phyloP scores from a whole-genome alignment of 2,888 invertebrate genomes.

The Napeogenes sylphis region DNA sequence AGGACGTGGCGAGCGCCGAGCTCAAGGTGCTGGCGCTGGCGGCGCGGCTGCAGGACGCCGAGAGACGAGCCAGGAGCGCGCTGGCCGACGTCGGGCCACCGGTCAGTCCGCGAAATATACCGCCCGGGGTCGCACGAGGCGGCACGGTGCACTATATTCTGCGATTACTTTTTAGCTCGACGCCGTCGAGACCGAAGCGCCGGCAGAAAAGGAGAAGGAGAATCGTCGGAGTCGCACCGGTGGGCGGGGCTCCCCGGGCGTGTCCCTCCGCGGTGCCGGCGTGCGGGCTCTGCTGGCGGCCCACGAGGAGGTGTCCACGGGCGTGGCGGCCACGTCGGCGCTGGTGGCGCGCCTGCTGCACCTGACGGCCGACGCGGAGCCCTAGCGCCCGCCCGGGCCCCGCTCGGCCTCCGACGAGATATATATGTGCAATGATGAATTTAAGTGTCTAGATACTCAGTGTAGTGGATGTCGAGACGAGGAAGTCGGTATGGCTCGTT shows the following conservation, averaged over 20 bases:
- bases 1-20: slow-evolving; percentile 78
- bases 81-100: slow-evolving; percentile 20
- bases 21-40: slow-evolving; percentile 63
- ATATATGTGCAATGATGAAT: slow-evolving; percentile 5
- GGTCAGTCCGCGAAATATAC: slow-evolving; percentile 3
- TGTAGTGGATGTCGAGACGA: slow-evolving; percentile 9
- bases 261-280: slow-evolving; percentile 43
- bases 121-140: not conserved
- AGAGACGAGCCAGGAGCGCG: slow-evolving; percentile 38
- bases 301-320: slow-evolving; percentile 50
- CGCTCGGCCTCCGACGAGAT: slow-evolving; percentile 4
- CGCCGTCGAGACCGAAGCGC: slow-evolving; percentile 22
- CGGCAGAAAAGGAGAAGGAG: slow-evolving; percentile 13
- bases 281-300: slow-evolving; percentile 54
- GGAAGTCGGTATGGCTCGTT: not conserved
- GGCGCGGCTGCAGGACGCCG: slow-evolving; percentile 65
- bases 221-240: slow-evolving; percentile 70
- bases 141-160: not conserved
- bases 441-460: slow-evolving; percentile 16
- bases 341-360: slow-evolving; percentile 40
- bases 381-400: slow-evolving; percentile 31
- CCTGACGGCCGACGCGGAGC: slow-evolving; percentile 31
- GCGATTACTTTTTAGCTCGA: slow-evolving; percentile 20
- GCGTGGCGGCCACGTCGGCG: slow-evolving; percentile 44
- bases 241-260: slow-evolving; percentile 41